A percentile compares a stretch with the other conserved stretches of the same genome.
Conservation (phyloP, 53 echinoderm and acorn worm species). For the Crossaster papposus region DNA sequence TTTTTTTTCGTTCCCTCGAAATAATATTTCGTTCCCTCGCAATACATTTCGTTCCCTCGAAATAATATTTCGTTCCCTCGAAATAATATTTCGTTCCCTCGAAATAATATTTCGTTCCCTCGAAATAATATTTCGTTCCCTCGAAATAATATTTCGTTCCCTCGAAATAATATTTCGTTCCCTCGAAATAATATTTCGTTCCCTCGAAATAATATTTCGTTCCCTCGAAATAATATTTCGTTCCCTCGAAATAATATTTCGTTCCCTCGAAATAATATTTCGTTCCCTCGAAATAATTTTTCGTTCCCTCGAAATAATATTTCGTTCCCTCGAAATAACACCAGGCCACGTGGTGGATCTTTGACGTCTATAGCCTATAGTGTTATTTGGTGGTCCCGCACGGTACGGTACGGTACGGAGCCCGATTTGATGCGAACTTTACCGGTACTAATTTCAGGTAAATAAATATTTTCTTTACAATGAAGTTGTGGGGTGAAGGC, state of each 20-base stretch:
- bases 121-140: slow-evolving; percentile 68
- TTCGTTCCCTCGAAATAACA: slow-evolving; percentile 42
- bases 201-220: not conserved
- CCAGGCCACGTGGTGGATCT: too few relatives aligned
- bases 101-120: slow-evolving; percentile 63
- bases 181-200: slow-evolving; percentile 43
- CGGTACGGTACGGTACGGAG: too few relatives aligned
- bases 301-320: slow-evolving; percentile 74
- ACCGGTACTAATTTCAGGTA: too few relatives aligned
- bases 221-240: too few relatives aligned
- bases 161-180: slow-evolving; percentile 74
- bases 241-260: slow-evolving; percentile 73
- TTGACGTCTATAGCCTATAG: too few relatives aligned
- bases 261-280: slow-evolving; percentile 60
- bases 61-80: slow-evolving; percentile 71
- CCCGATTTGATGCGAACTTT: too few relatives aligned
- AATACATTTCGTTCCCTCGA: slow-evolving; percentile 65
- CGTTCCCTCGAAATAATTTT: not conserved
- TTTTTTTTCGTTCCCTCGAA: too few relatives aligned
- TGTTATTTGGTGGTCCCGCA: too few relatives aligned
- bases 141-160: slow-evolving; percentile 59
- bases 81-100: slow-evolving; percentile 12
- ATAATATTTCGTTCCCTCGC: too few relatives aligned
- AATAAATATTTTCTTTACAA: too few relatives aligned
- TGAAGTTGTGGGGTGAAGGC: too few relatives aligned